A percentile compares a stretch with the other conserved stretches of the same genome.
These are phyloP conservation scores for Alligator sinensis DNA, from an alignment of 2,113 vertebrate species.

Conservation along the genomic window DNA sequence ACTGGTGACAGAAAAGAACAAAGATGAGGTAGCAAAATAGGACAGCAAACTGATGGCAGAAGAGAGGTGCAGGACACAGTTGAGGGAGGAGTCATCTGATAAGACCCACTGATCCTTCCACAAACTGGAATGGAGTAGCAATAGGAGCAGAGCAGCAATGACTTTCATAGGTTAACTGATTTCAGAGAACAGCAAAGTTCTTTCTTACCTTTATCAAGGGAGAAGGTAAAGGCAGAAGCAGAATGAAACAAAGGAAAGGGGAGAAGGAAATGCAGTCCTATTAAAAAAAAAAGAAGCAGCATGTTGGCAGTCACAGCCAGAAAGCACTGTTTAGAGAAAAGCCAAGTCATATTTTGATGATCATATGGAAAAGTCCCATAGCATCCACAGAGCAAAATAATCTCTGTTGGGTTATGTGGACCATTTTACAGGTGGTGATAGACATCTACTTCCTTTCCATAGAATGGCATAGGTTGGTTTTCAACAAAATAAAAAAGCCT, in stretches of 20 bases:
- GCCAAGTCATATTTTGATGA: not conserved
- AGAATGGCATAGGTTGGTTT: not conserved
- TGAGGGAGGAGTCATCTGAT: not conserved
- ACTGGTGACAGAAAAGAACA: not conserved
- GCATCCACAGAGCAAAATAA: not conserved
- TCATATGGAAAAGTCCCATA: not conserved
- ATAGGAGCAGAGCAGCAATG: not conserved
- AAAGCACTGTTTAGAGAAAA: not conserved
- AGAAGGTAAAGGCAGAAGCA: not conserved
- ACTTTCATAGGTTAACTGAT: not conserved
- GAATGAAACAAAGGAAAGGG: not conserved
- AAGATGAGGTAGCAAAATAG: no score
- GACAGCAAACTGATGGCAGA: no score
- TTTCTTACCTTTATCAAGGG: not conserved
- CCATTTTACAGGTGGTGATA: not conserved
- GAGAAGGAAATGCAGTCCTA: not conserved
- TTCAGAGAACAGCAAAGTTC: not conserved
- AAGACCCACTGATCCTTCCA: not conserved
- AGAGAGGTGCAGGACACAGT: not conserved
- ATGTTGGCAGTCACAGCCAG: not conserved
- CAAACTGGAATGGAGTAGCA: not conserved
- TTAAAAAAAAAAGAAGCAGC: not conserved
- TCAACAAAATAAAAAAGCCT: not conserved
- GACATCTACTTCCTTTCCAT: not conserved
- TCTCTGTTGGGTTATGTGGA: not conserved